Evolutionary conservation across 53 echinoderm and acorn worm genomes (phyloP), one percentile per base, ranked within the genome.

Genomic region (Stichopus horrens): DNA sequence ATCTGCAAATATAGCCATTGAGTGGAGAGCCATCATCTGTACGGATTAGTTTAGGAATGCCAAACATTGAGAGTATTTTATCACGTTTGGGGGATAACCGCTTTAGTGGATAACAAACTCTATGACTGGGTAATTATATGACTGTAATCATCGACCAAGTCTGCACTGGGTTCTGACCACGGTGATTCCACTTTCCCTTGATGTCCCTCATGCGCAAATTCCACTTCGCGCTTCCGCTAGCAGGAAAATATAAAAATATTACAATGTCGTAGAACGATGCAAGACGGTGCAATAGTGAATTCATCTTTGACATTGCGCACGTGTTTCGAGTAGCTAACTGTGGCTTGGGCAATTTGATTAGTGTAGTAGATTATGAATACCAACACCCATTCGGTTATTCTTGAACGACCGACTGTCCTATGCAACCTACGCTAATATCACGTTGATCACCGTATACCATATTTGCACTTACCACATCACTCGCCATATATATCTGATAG

Each of bases 11-110:
- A 56, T 23, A 4, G 79, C 93, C 87, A 75, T 90, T 90, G 67
- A 95, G 92, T 19, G 89, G 95, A 8, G 95, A 92, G 7, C 93
- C 93, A 74, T 95, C 93, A 60, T 95, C 93, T 1, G 88, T 90
- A 54, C 92, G 75, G 21, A 95, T 89, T 4, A 86, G 76, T 7
- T 90, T 18, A 8, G 93, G 95, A 4, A 92, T 79, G 22, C 95
- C 95, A 68, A 88, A 94, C 57, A 85, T 87, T 9, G 96, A 75
- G 74, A 96, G 93, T 10, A 96, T 90, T 5, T 76, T 74, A 82
- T 95, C 96, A 7, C 94, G 73, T 73, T 90, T 87, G 0, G 5
- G 88, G 96, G n/a, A 94, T 91, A 2, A 91, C 91, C 9, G 77
- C 55, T 57, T 79, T 83, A 4, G 91, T 88, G 6, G 92, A 96